phyloP scores from a whole-genome alignment of 1,140 invertebrate species.

The Drosophila albomicans region DNA sequence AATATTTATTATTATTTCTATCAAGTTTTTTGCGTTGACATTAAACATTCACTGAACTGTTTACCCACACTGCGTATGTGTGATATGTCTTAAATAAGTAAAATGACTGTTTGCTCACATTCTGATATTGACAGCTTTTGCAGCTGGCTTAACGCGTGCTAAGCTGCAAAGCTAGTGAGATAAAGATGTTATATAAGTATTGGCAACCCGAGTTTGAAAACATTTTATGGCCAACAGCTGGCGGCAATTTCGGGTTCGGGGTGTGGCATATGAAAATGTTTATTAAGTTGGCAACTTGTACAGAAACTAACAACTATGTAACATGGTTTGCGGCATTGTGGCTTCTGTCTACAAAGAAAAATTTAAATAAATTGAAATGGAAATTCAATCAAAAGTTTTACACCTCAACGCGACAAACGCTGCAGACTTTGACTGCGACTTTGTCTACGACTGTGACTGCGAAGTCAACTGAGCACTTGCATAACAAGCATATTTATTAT shows the following conservation, averaged over 20 bases:
- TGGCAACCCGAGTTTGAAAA: conserved; percentile 10
- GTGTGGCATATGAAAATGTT: conserved; percentile 43
- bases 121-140: conserved; percentile 9
- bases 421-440: background rate
- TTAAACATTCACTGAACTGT: no score
- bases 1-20: no score
- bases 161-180: conserved; percentile 5
- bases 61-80: no score
- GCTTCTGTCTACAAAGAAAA: conserved; percentile 14
- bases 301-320: conserved; percentile 41
- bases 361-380: conserved; percentile 59
- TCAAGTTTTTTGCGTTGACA: no score
- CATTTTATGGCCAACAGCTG: conserved; percentile 37
- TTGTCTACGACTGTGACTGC: background rate
- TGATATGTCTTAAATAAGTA: no score
- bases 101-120: background rate
- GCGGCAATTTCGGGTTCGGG: background rate
- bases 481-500: conserved; percentile 31
- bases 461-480: conserved; percentile 17
- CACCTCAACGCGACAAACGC: background rate
- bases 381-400: conserved; percentile 67
- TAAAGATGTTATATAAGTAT: background rate
- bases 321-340: conserved; percentile 18
- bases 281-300: conserved; percentile 51
- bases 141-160: conserved; percentile 6